Conservation (phyloP, 2,113 vertebrate genomes). For the Prunella himalayana region DNA sequence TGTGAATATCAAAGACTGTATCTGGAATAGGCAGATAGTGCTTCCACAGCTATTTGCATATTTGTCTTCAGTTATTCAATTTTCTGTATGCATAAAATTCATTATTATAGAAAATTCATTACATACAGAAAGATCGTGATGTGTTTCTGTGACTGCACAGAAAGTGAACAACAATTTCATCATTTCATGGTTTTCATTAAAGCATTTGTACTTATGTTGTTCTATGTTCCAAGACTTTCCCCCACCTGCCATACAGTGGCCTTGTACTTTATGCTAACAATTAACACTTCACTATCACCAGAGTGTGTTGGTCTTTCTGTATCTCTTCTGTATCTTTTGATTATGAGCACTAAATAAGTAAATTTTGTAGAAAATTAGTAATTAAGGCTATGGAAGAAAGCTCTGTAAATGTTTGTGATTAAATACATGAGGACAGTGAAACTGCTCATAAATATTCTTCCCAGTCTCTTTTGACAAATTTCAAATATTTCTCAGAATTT, state of each 20-base stretch:
- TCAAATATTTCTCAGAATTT: neutral
- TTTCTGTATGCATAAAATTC: neutral
- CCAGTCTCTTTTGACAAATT: neutral
- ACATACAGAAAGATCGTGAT: neutral
- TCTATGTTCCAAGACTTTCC: neutral
- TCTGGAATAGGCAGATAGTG: slow-evolving; percentile 3
- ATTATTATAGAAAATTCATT: neutral
- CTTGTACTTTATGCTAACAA: neutral
- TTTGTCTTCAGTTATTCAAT: neutral
- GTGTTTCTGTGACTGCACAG: neutral
- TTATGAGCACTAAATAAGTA: neutral
- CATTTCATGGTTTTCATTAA: neutral
- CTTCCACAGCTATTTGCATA: neutral
- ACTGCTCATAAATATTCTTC: neutral
- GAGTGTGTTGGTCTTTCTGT: neutral
- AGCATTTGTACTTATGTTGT: neutral
- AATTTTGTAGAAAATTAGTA: neutral
- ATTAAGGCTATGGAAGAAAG: neutral
- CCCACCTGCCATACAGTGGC: neutral
- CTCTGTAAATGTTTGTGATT: neutral
- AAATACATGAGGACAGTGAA: neutral
- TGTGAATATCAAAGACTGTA: neutral
- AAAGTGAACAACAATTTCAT: neutral
- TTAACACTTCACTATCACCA: neutral
- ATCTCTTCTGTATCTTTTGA: neutral